Conservation (phyloP, 1,140 invertebrate genomes). For the Apis florea region DNA sequence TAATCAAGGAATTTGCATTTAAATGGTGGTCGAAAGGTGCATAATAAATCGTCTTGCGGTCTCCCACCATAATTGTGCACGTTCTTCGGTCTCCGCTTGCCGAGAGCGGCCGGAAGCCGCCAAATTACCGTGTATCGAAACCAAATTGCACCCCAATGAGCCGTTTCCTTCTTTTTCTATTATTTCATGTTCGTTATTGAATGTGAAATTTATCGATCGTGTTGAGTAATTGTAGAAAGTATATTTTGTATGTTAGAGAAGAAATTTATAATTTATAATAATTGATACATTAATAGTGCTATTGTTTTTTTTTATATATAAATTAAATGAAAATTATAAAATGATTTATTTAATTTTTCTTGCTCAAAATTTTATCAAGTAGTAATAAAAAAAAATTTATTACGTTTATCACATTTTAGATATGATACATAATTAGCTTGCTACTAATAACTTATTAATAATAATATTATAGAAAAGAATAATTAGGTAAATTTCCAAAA, state of each 20-base stretch:
- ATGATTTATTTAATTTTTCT: too few species aligned
- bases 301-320: too few species aligned
- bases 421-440: too few species aligned
- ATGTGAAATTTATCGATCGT: background rate
- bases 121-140: slow-evolving; percentile 23
- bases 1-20: slow-evolving; percentile 78
- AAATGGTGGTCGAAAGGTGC: slow-evolving; percentile 73
- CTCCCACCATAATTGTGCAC: slow-evolving; percentile 57
- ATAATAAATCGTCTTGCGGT: slow-evolving; percentile 69
- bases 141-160: background rate
- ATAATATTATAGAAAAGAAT: too few species aligned
- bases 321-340: too few species aligned
- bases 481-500: too few species aligned
- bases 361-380: too few species aligned
- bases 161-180: background rate
- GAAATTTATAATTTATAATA: background rate
- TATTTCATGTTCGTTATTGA: background rate
- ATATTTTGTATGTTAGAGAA: background rate
- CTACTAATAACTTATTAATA: too few species aligned
- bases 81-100: slow-evolving; percentile 37
- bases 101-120: slow-evolving; percentile 34
- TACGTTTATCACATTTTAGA: too few species aligned
- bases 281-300: too few species aligned
- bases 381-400: too few species aligned
- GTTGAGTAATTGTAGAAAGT: too few species aligned